phyloP scores from a whole-genome alignment of 2,888 invertebrate genomes.

The Caenorhabditis sp. region DNA sequence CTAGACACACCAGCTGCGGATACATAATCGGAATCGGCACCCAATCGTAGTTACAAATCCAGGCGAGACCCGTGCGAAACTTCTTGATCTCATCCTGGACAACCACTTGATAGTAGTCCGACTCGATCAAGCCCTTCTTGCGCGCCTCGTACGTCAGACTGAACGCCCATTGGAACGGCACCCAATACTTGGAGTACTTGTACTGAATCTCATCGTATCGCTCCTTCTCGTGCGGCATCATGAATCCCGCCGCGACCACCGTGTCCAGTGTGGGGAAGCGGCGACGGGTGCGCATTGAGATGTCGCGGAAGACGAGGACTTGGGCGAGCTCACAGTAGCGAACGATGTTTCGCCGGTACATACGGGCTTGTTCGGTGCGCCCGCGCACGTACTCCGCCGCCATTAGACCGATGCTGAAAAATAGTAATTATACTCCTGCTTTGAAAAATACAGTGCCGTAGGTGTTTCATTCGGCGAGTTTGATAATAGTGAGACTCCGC shows the following conservation, averaged over 20 bases:
- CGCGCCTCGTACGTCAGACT: constrained; percentile 75
- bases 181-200: constrained; percentile 76
- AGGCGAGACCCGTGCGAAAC: constrained; percentile 77
- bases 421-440: not conserved
- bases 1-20: constrained; percentile 76
- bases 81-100: constrained; percentile 75
- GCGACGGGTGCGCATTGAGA: constrained; percentile 73
- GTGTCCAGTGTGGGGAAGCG: constrained; percentile 77
- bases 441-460: too few species aligned
- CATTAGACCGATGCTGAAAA: constrained; percentile 76
- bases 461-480: too few species aligned
- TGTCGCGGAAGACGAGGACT: constrained; percentile 77
- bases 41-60: constrained; percentile 79
- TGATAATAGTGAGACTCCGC: too few species aligned
- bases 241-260: constrained; percentile 77
- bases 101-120: constrained; percentile 75
- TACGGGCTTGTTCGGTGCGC: constrained; percentile 71
- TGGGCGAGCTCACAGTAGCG: constrained; percentile 72
- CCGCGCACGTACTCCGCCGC: constrained; percentile 76
- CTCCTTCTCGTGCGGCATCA: constrained; percentile 77
- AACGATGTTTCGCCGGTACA: constrained; percentile 74
- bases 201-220: constrained; percentile 76
- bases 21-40: constrained; percentile 78
- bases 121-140: constrained; percentile 74
- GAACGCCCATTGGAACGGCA: constrained; percentile 77